phyloP scores from a whole-genome alignment of 1,140 invertebrate species.

The Cephus cinctus region DNA sequence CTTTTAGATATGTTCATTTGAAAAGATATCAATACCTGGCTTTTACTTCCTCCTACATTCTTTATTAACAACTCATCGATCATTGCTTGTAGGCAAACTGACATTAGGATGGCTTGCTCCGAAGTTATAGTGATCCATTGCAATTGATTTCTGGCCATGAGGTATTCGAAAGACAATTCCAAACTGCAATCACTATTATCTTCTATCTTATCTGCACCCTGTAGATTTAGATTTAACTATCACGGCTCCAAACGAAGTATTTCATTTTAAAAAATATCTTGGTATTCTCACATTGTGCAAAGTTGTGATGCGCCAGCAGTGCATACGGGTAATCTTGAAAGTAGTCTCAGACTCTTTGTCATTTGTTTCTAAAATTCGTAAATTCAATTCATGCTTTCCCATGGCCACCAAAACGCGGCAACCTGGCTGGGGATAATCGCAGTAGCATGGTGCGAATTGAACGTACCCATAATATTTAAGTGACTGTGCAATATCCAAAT shows the following conservation, averaged over 20 bases:
- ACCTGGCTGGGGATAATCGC: conserved; percentile 74
- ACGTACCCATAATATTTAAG: conserved; percentile 88
- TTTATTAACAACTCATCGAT: conserved; percentile 91
- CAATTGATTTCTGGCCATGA: conserved; percentile 87
- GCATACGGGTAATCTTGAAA: conserved; percentile 93
- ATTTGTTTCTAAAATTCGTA: conserved; percentile 56
- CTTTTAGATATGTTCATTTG: too few relatives aligned
- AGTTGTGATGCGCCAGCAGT: conserved; percentile 94
- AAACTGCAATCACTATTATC: conserved; percentile 54
- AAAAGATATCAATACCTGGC: conserved; percentile 36
- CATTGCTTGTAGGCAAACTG: conserved; percentile 90
- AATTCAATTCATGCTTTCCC: conserved; percentile 77
- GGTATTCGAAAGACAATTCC: conserved; percentile 94
- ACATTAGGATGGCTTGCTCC: conserved; percentile 91
- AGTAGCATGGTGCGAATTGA: conserved; percentile 74
- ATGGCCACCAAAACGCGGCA: conserved; percentile 69
- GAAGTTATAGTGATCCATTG: conserved; percentile 91
- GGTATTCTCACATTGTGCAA: conserved; percentile 67
- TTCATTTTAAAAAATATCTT: neutral
- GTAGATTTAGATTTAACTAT: conserved; percentile 6
- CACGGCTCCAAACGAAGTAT: conserved; percentile 6
- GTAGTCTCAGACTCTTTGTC: conserved; percentile 65
- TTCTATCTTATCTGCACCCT: conserved; percentile 37
- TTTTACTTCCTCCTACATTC: conserved; percentile 61
- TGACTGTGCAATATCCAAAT: conserved; percentile 75